A percentile compares a stretch with the other conserved stretches of the same genome.
Evolutionary conservation across 1,140 invertebrate species (phyloP).

Genomic region (Orussus abietinus): DNA sequence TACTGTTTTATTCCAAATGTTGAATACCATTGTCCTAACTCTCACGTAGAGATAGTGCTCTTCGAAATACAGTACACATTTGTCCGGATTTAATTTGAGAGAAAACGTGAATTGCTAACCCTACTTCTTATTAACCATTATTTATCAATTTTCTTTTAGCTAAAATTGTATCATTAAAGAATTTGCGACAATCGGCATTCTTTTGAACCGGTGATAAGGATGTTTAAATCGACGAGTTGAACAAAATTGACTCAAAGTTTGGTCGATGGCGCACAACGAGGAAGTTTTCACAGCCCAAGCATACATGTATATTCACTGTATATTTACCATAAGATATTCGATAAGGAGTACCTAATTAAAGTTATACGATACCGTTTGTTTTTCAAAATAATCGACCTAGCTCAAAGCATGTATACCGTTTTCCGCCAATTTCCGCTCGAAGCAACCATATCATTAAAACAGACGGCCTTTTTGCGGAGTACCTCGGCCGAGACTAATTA

Average conservation of each 20-base stretch:
- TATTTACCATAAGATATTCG: slow-evolving; percentile 39
- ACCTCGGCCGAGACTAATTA: no score
- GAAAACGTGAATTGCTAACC: no score
- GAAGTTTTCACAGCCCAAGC: slow-evolving; percentile 45
- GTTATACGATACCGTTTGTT: slow-evolving; percentile 23
- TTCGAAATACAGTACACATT: no score
- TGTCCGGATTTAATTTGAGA: no score
- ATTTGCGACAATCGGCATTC: slow-evolving; percentile 16
- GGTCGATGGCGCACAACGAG: slow-evolving; percentile 27
- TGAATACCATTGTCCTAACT: no score
- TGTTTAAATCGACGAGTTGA: background rate
- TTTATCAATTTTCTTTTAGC: background rate
- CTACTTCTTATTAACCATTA: no score
- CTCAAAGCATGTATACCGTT: slow-evolving; percentile 12
- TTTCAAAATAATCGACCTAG: slow-evolving; percentile 19
- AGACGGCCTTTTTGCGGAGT: no score
- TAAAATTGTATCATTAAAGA: slow-evolving; percentile 3
- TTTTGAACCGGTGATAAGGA: slow-evolving; percentile 4
- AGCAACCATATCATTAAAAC: slow-evolving; percentile 16
- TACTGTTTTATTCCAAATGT: no score
- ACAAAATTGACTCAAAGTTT: slow-evolving; percentile 8
- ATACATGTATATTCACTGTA: slow-evolving; percentile 47
- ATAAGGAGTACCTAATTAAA: slow-evolving; percentile 15
- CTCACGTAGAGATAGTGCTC: no score
- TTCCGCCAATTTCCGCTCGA: slow-evolving; percentile 24